Base-by-base conservation (phyloP, 1,140 invertebrate species). In the Leptestheria dahalacensis region DNA sequence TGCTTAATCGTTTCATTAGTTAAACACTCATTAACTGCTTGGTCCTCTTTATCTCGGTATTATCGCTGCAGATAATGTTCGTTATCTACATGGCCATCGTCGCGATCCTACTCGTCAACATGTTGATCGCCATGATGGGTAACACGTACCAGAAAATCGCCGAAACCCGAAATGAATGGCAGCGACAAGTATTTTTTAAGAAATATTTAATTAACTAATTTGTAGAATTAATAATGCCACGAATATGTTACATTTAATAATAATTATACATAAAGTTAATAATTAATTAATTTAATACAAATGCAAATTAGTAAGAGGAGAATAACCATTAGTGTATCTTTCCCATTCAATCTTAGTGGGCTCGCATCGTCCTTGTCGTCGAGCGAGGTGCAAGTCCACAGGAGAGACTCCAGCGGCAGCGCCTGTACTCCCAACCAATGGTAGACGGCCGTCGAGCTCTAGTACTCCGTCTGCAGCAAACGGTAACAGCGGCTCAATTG, bases 91-190 rank as follows among this genome's bases (percentile, higher is more conserved):
- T 97, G 91, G 88, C 85, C 54, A 88, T 97, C 66, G 94, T 97
- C 21, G 89, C 90, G 0, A 86, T 98, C 64, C 74, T 98, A 10
- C 74, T 98, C 58, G 88, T 99, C 15, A 98, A 99, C 78, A 93
- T 99, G 90, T 77, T 99, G 68, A 98, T 99, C 67, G 95, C 95
- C 65, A 98, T 98, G 94, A 97, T 99, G 94, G 95, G 94, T 1
- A 96, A 97, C 70, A 98, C 95, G 21, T 98, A 99, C 72, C 91
- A 96, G 72, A 91, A 91, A 72, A 97, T 98, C 65, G 92, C 91
- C 2, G 91, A 95, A 72, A 95, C 93, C 2, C 80, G 91, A 65
- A 97, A 97, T 71, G 95, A 99, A 71, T 98, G 93, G 91, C 92
- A 97, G 74, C 75, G 95, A 74, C 94, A 98, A 79, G 86, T 88